Percentiles rank a stretch among this genome's conserved stretches.
These are phyloP conservation scores for Dermolepida albohirtum DNA, from an alignment of 2,888 invertebrate genomes.

Conservation along the genomic window DNA sequence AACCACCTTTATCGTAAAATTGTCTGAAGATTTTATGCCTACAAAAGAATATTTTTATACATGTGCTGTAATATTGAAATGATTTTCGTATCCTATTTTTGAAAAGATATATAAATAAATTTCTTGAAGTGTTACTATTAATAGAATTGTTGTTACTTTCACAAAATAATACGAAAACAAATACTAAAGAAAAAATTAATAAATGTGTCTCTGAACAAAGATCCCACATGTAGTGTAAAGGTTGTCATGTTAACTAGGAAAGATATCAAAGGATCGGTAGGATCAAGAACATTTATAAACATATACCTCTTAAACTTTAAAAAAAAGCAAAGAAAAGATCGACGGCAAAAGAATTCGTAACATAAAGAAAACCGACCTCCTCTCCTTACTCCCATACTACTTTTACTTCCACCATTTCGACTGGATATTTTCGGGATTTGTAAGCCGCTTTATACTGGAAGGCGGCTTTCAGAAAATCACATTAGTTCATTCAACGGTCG, in stretches of 20 bases:
- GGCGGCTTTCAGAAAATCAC: slow-evolving; percentile 42
- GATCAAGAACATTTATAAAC: slow-evolving; percentile 39
- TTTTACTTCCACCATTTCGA: slow-evolving; percentile 29
- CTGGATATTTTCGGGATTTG: slow-evolving; percentile 41
- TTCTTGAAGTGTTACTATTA: too few species aligned
- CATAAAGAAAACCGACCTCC: slow-evolving; percentile 37
- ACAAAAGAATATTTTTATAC: too few species aligned
- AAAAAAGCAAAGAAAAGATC: slow-evolving; percentile 40
- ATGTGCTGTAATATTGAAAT: too few species aligned
- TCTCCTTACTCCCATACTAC: slow-evolving; percentile 12
- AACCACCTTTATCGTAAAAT: too few species aligned
- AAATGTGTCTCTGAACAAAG: slow-evolving; percentile 1
- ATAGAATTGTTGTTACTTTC: too few species aligned
- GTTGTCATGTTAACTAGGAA: slow-evolving; percentile 19
- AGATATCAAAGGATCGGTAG: slow-evolving; percentile 25
- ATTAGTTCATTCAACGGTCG: slow-evolving; percentile 38
- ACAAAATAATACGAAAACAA: too few species aligned
- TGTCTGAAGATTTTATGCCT: too few species aligned
- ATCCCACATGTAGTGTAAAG: background rate
- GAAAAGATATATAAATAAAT: too few species aligned
- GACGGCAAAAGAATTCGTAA: slow-evolving; percentile 40
- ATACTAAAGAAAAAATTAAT: slow-evolving; percentile 1
- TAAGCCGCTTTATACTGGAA: slow-evolving; percentile 41
- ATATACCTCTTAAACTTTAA: slow-evolving; percentile 37
- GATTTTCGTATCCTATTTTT: too few species aligned